Evolutionary conservation across 2,888 invertebrate species (phyloP).

Genomic region (Tenthredo amoena): DNA sequence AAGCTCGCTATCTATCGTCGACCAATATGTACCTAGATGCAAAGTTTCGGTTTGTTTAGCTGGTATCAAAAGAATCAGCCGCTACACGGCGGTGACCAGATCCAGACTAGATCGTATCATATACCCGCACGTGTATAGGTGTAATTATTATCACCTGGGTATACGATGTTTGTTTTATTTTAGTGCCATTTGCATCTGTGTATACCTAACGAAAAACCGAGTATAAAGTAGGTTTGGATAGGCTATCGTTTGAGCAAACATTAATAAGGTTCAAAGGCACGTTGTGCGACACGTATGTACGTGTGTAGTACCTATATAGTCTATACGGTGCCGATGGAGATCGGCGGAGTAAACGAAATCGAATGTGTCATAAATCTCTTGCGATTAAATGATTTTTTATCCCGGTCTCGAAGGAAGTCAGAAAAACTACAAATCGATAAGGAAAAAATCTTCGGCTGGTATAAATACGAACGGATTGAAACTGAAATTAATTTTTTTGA

Average conservation of each 20-base stretch:
- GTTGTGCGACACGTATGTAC: not conserved
- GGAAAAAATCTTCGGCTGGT: not conserved
- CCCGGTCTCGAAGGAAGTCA: not conserved
- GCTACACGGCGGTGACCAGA: not conserved
- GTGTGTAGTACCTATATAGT: not conserved
- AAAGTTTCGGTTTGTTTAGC: not conserved
- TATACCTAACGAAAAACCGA: not conserved
- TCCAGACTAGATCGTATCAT: not conserved
- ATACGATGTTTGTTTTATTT: not conserved
- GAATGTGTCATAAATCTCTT: not conserved
- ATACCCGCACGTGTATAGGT: not conserved
- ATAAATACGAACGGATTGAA: not conserved
- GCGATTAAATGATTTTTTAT: not conserved
- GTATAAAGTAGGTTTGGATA: conserved; percentile 6
- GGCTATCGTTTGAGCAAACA: conserved; percentile 40
- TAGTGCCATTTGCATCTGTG: conserved; percentile 17
- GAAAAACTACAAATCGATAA: not conserved
- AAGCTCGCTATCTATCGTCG: not conserved
- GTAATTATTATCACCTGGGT: not conserved
- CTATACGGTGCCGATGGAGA: not conserved
- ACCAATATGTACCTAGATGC: not conserved
- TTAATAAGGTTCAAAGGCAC: conserved; percentile 7
- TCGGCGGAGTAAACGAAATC: not conserved
- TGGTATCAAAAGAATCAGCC: not conserved
- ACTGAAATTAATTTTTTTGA: not conserved